Base-by-base conservation (phyloP, 2,797 vertebrate genomes). In the Spondyliosoma cantharus region DNA sequence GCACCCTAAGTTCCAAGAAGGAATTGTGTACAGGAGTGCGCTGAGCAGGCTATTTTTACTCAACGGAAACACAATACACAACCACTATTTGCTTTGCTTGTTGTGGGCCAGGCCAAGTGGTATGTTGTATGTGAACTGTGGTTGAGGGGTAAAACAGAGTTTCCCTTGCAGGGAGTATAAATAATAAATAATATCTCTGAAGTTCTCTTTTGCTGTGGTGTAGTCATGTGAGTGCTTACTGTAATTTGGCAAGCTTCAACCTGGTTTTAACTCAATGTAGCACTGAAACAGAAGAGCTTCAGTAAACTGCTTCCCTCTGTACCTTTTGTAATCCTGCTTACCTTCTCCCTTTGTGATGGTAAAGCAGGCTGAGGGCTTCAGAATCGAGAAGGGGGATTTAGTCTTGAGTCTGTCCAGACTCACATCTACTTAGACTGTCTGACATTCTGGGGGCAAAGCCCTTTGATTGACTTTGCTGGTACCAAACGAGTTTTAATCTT, bases 401-500 rank as follows among this genome's bases (percentile, higher is more conserved):
- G 83, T 86, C 87, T 91, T 45, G 71, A 83, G 82, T 84, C 78
- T 83, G 89, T 85, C 80, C 87, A 87, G 90, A 90, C 87, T 91
- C 86, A 90, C 85, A 90, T 81, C 91, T 91, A 91, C 92, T 94
- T 91, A 93, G 88, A 83, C 90, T 90, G 89, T 94, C 93, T 94
- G 93, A 94, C 86, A 91, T 90, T 91, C 83, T 91, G 78, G 74
- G 74, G 79, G 73, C 67, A 91, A 94, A 94, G 90, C 91, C 80
- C 87, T 93, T 92, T 93, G 92, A 93, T 89, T 93, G 89, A 91
- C 76, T 91, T 89, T 70, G 80, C 87, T 90, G 76, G 87, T 90
- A 91, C 91, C 89, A 91, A 93, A 90, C 65, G 59, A 81, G 87
- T 92, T 94, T 93, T 94, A 95, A 95, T 94, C 93, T 94, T 93